These are phyloP conservation scores for Syngnathus typhle DNA, from an alignment of 2,113 vertebrate genomes.

Conservation along the genomic window DNA sequence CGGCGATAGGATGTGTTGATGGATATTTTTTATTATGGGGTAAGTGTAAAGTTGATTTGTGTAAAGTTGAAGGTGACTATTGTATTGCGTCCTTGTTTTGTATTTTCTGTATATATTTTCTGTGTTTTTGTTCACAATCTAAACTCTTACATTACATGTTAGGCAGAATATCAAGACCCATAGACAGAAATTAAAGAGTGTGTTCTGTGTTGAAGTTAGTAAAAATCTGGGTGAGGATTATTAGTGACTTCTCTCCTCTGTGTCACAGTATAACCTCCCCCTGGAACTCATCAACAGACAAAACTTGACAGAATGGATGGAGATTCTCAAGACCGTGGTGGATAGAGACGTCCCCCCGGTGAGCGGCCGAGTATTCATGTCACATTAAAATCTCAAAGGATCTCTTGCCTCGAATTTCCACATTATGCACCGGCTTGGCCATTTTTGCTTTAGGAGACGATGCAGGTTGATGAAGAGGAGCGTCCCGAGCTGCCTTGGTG, in stretches of 20 bases:
- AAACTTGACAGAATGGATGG: slow-evolving; percentile 95
- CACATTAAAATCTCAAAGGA: background rate
- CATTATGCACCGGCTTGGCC: slow-evolving; percentile 1
- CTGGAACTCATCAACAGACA: slow-evolving; percentile 97
- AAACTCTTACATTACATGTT: background rate
- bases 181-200: background rate
- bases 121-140: background rate
- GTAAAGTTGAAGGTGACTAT: too few species aligned
- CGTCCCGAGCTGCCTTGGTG: slow-evolving; percentile 96
- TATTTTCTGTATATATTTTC: too few species aligned
- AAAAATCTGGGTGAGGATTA: slow-evolving; percentile 2
- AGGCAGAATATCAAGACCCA: background rate
- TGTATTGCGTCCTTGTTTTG: background rate
- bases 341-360: slow-evolving; percentile 94
- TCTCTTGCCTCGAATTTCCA: background rate
- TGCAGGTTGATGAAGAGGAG: slow-evolving; percentile 96
- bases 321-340: slow-evolving; percentile 94
- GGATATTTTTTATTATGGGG: too few species aligned
- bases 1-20: too few species aligned
- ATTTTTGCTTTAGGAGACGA: slow-evolving; percentile 78
- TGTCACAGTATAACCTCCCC: slow-evolving; percentile 86
- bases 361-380: slow-evolving; percentile 45
- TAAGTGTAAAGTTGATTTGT: too few species aligned
- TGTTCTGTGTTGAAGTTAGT: background rate
- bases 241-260: background rate